Base-by-base conservation (phyloP, 92 coral and sea anemone genomes). In the Phenganax subtilis region DNA sequence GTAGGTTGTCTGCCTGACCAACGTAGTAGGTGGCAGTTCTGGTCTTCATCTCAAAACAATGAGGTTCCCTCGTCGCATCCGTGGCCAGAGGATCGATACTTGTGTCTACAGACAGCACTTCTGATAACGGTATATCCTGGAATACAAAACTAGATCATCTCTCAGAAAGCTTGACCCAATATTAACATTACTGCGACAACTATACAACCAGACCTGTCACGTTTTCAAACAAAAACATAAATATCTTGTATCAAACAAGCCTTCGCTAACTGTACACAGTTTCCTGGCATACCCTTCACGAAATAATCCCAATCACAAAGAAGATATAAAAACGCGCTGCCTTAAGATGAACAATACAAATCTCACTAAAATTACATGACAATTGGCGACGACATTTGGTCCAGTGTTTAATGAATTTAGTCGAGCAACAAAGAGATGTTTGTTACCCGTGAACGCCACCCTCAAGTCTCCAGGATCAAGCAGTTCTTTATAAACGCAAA, bases 41-140 rank as follows among this genome's bases (percentile, higher is more conserved):
- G 31, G 98, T 92, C 81, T 92, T 94, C 97, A 94, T 94, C 82
- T 94, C 98, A 72, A 92, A 92, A 75, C 98, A 94, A 84, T 94
- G 98, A 0, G 98, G 96, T 11, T 91, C 90, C 54, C 98, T 87
- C 6, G 96, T 91, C 63, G 97, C 96, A 51, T 94, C 93, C 30
- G 93, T 88, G 16, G 91, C 90, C 37, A 91, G 84, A 12, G 99
- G 99, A 71, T 96, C 99, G 54, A 96, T 92, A 73, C 85, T 89
- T 12, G 97, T 87, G 71, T 96, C 97, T 29, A 96, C 97, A n/a
- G 93, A 91, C 28, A 96, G 93, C 54, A 96, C 85, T 75, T 96
- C 99, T 47, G 97, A 92, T 67, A 96, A 86, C 10, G 89, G 97
- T 68, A 96, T 92, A 54, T 92, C 99, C 99, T 96, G 83, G 9